Conservation (phyloP, 1,140 invertebrate species). For the Aphelinus certus region DNA sequence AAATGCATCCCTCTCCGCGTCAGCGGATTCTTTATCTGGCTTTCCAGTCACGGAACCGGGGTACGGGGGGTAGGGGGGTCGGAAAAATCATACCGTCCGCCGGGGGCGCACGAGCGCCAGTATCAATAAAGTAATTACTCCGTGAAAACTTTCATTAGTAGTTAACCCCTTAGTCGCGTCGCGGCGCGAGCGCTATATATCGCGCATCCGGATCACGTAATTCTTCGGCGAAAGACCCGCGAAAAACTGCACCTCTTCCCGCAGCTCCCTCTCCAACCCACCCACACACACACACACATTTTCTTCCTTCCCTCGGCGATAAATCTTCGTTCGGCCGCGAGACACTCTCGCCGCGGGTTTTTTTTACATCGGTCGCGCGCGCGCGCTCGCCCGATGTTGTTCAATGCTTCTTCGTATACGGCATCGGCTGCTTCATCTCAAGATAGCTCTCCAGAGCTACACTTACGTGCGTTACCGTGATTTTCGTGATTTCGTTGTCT, state of each 20-base stretch:
- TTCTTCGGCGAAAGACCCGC: slow-evolving; percentile 48
- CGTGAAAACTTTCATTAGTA: slow-evolving; percentile 60
- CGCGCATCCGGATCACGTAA: slow-evolving; percentile 58
- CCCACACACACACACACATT: not conserved
- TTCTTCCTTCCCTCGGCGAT: slow-evolving; percentile 40
- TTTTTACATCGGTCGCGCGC: not conserved
- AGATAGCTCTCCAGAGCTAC: too few species aligned
- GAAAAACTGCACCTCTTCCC: slow-evolving; percentile 41
- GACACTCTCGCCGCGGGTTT: slow-evolving; percentile 19
- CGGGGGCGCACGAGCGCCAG: slow-evolving; percentile 41
- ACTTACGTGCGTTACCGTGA: too few species aligned
- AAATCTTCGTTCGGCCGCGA: slow-evolving; percentile 44
- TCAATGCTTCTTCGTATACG: too few species aligned
- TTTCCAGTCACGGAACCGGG: slow-evolving; percentile 50
- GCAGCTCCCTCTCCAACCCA: not conserved
- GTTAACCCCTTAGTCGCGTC: slow-evolving; percentile 44
- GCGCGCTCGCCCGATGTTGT: too few species aligned
- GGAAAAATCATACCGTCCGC: slow-evolving; percentile 56
- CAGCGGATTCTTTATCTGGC: slow-evolving; percentile 18
- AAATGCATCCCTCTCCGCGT: slow-evolving; percentile 23
- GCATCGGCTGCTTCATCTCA: too few species aligned
- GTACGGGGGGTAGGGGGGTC: too few species aligned
- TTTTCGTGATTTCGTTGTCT: too few species aligned
- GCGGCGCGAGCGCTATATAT: slow-evolving; percentile 50
- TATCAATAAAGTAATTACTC: slow-evolving; percentile 66